Evolutionary conservation across 2,113 vertebrate genomes (phyloP).

Genomic region (Melanostigma gelatinosum): DNA sequence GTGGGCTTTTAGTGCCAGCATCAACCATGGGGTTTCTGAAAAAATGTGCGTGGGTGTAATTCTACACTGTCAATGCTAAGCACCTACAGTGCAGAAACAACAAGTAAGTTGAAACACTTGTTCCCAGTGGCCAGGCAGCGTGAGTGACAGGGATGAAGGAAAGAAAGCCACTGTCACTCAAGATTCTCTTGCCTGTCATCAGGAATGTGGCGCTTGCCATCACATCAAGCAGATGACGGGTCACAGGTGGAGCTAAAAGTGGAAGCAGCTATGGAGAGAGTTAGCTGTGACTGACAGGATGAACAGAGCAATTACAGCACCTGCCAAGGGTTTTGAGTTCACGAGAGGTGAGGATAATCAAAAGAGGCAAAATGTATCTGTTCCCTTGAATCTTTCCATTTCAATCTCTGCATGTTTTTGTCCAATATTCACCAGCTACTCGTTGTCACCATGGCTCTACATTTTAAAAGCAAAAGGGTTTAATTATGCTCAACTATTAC

Average conservation of each 20-base stretch:
- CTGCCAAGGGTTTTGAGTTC: constrained; percentile 81
- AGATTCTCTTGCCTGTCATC: constrained; percentile 76
- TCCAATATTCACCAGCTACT: constrained; percentile 23
- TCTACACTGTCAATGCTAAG: constrained; percentile 49
- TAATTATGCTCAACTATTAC: not conserved
- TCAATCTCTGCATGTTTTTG: constrained; percentile 28
- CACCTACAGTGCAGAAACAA: constrained; percentile 51
- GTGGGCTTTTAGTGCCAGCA: constrained; percentile 30
- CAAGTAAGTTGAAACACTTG: constrained; percentile 62
- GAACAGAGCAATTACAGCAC: constrained; percentile 88
- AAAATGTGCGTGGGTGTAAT: constrained; percentile 30
- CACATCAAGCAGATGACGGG: constrained; percentile 40
- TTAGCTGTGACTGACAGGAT: constrained; percentile 88
- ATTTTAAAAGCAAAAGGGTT: not conserved
- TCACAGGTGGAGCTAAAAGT: constrained; percentile 78
- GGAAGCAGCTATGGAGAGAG: constrained; percentile 69
- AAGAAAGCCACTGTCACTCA: constrained; percentile 75
- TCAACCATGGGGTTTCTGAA: constrained; percentile 36
- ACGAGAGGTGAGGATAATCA: constrained; percentile 69
- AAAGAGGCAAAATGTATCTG: constrained; percentile 46
- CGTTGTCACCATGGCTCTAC: not conserved
- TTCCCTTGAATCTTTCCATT: constrained; percentile 35
- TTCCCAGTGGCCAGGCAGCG: constrained; percentile 62
- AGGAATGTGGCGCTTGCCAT: constrained; percentile 71
- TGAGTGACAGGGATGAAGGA: constrained; percentile 70